Evolutionary conservation across 2,888 invertebrate genomes (phyloP).

Genomic region (Geotrupes spiniger): DNA sequence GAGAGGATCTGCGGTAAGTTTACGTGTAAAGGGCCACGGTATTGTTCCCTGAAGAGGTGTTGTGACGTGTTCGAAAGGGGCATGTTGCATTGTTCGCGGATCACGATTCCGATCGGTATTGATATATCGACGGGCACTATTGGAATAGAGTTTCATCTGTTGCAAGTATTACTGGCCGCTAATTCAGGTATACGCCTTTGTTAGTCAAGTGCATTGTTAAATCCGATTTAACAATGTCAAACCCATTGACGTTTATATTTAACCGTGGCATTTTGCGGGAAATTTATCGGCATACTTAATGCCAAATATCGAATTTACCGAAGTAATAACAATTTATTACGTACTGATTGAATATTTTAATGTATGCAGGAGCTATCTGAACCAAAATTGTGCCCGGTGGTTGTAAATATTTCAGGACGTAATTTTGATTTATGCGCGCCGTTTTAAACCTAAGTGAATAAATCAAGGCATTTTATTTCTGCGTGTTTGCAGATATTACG

Average conservation of each 20-base stretch:
- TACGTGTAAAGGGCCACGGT: slow-evolving; percentile 35
- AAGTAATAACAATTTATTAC: too few relatives aligned
- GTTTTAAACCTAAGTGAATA: too few relatives aligned
- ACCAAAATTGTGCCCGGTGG: slow-evolving; percentile 1
- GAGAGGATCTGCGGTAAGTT: slow-evolving; percentile 42
- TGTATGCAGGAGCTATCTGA: too few relatives aligned
- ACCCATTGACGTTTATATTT: slow-evolving; percentile 25
- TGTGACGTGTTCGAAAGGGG: slow-evolving; percentile 43
- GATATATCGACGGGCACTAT: slow-evolving; percentile 39
- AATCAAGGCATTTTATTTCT: too few relatives aligned
- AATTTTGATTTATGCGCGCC: too few relatives aligned
- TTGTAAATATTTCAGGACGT: too few relatives aligned
- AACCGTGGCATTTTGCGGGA: neutral
- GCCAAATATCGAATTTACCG: too few relatives aligned
- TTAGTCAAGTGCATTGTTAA: slow-evolving; percentile 34
- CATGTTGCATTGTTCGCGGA: slow-evolving; percentile 37
- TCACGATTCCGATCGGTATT: slow-evolving; percentile 40
- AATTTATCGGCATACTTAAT: neutral
- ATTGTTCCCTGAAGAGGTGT: slow-evolving; percentile 47
- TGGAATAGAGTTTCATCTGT: slow-evolving; percentile 20
- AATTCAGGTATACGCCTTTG: slow-evolving; percentile 31
- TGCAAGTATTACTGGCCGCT: slow-evolving; percentile 21
- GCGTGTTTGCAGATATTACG: too few relatives aligned
- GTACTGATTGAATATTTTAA: too few relatives aligned
- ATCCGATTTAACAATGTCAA: slow-evolving; percentile 35